Evolutionary conservation across 2,888 invertebrate genomes (phyloP), one percentile per base, ranked within the genome.

Genomic region (Anoplius nigerrimus): DNA sequence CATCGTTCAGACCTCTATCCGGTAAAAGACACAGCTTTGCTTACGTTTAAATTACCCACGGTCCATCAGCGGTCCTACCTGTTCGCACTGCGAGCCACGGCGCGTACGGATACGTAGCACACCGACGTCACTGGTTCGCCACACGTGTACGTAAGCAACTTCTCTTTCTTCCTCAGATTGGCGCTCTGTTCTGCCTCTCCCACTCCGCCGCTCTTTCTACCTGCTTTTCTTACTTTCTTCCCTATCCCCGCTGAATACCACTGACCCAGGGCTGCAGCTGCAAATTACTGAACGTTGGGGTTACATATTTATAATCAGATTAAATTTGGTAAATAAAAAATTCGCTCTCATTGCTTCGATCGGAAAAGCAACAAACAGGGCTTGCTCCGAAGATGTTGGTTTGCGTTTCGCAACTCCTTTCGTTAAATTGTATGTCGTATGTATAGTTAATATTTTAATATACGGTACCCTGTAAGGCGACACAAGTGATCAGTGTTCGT

Each of bases 191-290:
- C 62, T 20, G 15, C 62, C 73, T 72, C 69, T 71, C 73, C 71
- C 72, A 65, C 66, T 58, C 62, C 52, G 22, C 45, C 22, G 20
- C 22, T 55, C 55, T 55, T 24, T 55, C 34, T 27, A 27, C 34
- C 55, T 55, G 24, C 56, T 56, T 43, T 52, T 34, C 52, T 57
- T 62, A 56, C 58, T 61, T 61, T 64, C 67, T 64, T 67, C 54
- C 61, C 55, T 51, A 45, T 66, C 60, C 54, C 60, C 62, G 54
- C 59, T 27, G 58, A 22, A 66, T 55, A n/a, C 61, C 63, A 34
- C n/a, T 55, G 65, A 27, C 22, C 69, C 80, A 78, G 69, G 77
- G 77, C 72, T 68, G 78, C 55, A 77, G 58, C 62, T 27, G 59
- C 27, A 48, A 64, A 46, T 61, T 66, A 51, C 62, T n/a, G 46